Evolutionary conservation across 2,797 vertebrate genomes (phyloP).

Genomic region (Otus scops): DNA sequence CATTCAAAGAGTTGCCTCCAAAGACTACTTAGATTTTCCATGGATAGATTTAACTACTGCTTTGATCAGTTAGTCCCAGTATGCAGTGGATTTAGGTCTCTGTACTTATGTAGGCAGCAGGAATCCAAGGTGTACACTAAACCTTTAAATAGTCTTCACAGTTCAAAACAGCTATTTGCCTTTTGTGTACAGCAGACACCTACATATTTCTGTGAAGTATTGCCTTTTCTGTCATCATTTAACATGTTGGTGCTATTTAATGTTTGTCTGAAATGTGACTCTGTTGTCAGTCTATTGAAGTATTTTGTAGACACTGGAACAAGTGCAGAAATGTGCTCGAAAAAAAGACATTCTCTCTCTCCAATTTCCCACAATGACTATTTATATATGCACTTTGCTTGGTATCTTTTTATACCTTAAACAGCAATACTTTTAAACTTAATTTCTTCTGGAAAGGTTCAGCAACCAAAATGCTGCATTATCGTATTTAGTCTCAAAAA

Average conservation of each 20-base stretch:
- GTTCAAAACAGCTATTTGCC: conserved; percentile 66
- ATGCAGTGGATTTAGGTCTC: conserved; percentile 66
- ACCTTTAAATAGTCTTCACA: conserved; percentile 63
- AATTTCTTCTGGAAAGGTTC: not conserved
- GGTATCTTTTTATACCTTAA: not conserved
- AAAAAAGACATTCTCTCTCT: not conserved
- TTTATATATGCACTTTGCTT: not conserved
- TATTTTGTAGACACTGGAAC: conserved; percentile 9
- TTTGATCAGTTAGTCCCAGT: conserved; percentile 71
- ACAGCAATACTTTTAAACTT: not conserved
- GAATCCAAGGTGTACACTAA: conserved; percentile 63
- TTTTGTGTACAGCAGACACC: conserved; percentile 62
- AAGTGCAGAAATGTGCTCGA: conserved; percentile 16
- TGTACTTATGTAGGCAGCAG: conserved; percentile 57
- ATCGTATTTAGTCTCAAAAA: not conserved
- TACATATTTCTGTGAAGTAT: conserved; percentile 56
- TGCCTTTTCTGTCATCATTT: conserved; percentile 48
- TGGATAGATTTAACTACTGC: conserved; percentile 61
- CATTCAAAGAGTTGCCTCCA: conserved; percentile 66
- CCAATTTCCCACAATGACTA: not conserved
- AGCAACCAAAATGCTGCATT: not conserved
- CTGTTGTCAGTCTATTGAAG: conserved; percentile 37
- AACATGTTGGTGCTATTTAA: conserved; percentile 34
- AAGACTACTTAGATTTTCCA: conserved; percentile 67
- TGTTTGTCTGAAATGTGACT: conserved; percentile 29